Base-by-base conservation (phyloP, 2,888 invertebrate species). In the Dryococelus australis region DNA sequence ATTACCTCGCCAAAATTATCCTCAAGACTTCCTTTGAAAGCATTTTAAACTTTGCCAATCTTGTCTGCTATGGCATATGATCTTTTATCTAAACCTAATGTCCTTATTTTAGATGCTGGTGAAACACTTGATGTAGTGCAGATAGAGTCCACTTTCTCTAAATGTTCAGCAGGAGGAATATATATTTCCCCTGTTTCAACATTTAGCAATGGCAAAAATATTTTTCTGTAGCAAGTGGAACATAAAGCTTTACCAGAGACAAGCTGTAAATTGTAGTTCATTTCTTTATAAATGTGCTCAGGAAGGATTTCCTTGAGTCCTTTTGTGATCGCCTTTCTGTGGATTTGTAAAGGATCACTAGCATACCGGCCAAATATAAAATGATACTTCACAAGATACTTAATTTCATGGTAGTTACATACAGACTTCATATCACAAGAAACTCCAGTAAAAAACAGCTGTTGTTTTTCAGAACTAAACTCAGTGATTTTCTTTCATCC, bases 81-180 rank as follows among this genome's bases (percentile, higher is more conserved):
- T 83, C 83, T 83, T 83, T 24, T 35, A 16, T 83, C 12, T 83
- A 1, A 20, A 28, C 83, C 20, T 24, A 83, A 83, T 83, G 0
- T 83, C 43, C 83, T 83, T 83, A 83, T 27, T 83, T 83, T 83
- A 83, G 27, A 83, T 83, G 35, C 35, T 43, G 83, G 83, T 13
- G 28, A 80, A 80, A 80, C 24, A 20, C 83, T 35, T 35, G n/a
- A 28, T 24, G 28, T 8, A 83, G 35, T 83, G 26, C 27, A 83
- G 10, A 83, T 20, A 65, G 10, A 16, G 13, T 83, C 83, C 27
- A 83, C 83, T 35, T 83, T 83, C n/a, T 83, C n/a, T 13, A 83
- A 83, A 43, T 43, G 8, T 43, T 83, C 28, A 28, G 16, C 35
- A 27, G 28, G 8, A 83, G 83, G 28, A 83, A 83, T 28, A 83